Evolutionary conservation across 2,797 vertebrate species (phyloP), one percentile per base, ranked within the genome.

Genomic region (Dallia pectoralis): DNA sequence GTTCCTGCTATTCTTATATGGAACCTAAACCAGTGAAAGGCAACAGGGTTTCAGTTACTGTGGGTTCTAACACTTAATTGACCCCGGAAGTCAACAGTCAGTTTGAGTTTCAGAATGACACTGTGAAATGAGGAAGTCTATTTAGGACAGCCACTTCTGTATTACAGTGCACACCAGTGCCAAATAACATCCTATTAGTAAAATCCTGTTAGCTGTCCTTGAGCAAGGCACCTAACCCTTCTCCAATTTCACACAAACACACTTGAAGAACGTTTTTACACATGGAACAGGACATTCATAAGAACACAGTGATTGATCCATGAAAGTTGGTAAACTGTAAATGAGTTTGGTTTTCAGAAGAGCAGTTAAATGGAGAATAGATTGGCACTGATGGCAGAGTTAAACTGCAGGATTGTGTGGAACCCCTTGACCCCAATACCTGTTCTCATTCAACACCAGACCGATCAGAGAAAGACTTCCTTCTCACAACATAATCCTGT

Each of bases 81-180:
- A 84, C 56, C 77, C 85, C 82, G 79, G 84, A 89, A 89, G 86
- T 71, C 69, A 70, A 25, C 9, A 30, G 77, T 36, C 75, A 32
- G 78, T 80, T 44, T 82, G 32, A 44, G 81, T 84, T 85, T 87
- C 80, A 85, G 82, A 88, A 87, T 86, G 47, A 27, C 70, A 66
- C 51, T 73, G 72, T 79, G 86, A 90, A n/a, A 91, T 89, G 87
- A 87, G 84, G 87, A 90, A 86, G 85, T 83, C 61, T 87, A 72
- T 74, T 33, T 51, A 49, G 14, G 40, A 64, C 44, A 22, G 36
- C n/a, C 4, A 9, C 30, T n/a, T n/a, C 22, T 56, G 22, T 56
- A 19, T 18, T 53, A 36, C 3, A 36, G 33, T 36, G 33, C 8
- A 36, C n/a, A n/a, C n/a, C n/a, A n/a, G n/a, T n/a, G n/a, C n/a